phyloP scores from a whole-genome alignment of 1,140 invertebrate genomes.

The Zaprionus vittiger region DNA sequence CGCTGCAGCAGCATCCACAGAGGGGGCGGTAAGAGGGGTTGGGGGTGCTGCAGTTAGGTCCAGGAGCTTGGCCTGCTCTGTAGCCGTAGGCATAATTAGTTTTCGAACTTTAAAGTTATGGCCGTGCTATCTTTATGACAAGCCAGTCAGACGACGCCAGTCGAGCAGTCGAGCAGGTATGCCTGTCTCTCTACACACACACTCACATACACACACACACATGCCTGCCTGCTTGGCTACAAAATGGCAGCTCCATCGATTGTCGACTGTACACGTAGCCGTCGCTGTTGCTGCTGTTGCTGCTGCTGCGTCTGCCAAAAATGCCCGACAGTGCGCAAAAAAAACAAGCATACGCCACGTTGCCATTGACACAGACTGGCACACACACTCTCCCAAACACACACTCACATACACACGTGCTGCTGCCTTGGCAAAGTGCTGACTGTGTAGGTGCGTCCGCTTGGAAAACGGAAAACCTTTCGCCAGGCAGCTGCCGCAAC shows the following conservation, averaged over 20 bases:
- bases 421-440: slow-evolving; percentile 50
- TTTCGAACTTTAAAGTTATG: slow-evolving; percentile 83
- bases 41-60: neutral
- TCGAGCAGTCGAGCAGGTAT: slow-evolving; percentile 23
- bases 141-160: slow-evolving; percentile 40
- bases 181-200: slow-evolving; percentile 1
- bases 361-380: slow-evolving; percentile 36
- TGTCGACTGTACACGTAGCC: slow-evolving; percentile 28
- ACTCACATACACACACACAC: neutral
- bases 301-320: slow-evolving; percentile 55
- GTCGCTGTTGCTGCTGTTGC: slow-evolving; percentile 17
- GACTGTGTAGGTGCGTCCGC: slow-evolving; percentile 75
- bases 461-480: slow-evolving; percentile 58
- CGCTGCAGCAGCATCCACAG: slow-evolving; percentile 53
- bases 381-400: slow-evolving; percentile 15
- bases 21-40: neutral
- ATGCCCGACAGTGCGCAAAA: slow-evolving; percentile 21
- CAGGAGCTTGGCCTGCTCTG: neutral
- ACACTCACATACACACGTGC: slow-evolving; percentile 8
- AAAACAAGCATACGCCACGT: slow-evolving; percentile 59
- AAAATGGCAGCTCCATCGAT: slow-evolving; percentile 53
- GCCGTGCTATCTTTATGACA: slow-evolving; percentile 75
- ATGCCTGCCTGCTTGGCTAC: slow-evolving; percentile 21
- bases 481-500: slow-evolving; percentile 54
- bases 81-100: slow-evolving; percentile 79